Evolutionary conservation across 2,113 vertebrate genomes (phyloP), one percentile per base, ranked within the genome.

Genomic region (Barnardius zonarius): DNA sequence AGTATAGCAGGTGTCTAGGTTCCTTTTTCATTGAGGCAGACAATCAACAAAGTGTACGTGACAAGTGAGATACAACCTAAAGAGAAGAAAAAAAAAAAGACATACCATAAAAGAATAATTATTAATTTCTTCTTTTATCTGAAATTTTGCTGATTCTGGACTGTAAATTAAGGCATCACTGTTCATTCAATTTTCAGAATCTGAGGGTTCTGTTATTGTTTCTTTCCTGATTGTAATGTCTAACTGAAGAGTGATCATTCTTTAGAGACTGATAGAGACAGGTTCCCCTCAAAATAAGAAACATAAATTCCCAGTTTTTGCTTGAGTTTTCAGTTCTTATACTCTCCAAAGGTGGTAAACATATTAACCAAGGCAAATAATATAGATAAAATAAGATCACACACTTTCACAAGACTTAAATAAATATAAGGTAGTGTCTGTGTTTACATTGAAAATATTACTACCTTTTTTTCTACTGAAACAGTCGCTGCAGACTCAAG

Each of bases 1-100:
- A 35, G 13, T 11, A 11, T 22, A 35, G 20, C n/a, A 52, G 7
- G 8, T 1, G 0, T 14, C 17, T 18, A 28, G 7, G 4, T 39
- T 76, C 7, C 7, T 61, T 87, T 81, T 78, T 27, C 25, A 49
- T 6, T 49, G 39, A 48, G 4, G 3, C 44, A 28, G 13, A 25
- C 7, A 78, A 61, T n/a, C n/a, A 49, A 46, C 31, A 75, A 51
- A 30, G 9, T 15, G 6, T 24, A 79, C 2, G 6, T 5, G 15
- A 27, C 3, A 55, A 82, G 13, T 25, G 20, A 79, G 13, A 27
- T 57, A 23, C 13, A 79, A 68, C 17, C 20, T 70, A 30, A 35
- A 83, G 51, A 88, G 30, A 31, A 43, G 73, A 37, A 37, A 67
- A 81, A 54, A 37, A 37, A 67, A 81, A 49, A 0, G 7, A 30